phyloP scores from a whole-genome alignment of 2,888 invertebrate species.

The Vanessa cardui region DNA sequence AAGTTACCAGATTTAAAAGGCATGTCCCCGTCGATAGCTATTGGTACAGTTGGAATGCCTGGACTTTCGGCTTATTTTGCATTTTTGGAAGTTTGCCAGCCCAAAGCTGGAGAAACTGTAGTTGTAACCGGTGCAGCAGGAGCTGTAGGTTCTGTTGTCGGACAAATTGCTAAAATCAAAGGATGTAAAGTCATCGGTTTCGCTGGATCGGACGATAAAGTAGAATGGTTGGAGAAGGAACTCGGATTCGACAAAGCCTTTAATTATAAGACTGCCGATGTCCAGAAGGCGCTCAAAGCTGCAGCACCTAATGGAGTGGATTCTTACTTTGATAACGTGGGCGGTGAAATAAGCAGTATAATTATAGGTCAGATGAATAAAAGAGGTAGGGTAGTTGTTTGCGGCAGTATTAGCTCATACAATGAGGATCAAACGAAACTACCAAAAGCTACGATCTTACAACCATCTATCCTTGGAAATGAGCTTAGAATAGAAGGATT shows the following conservation, averaged over 20 bases:
- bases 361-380: conserved; percentile 84
- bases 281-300: conserved; percentile 81
- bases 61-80: conserved; percentile 89
- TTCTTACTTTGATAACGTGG: conserved; percentile 90
- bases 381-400: conserved; percentile 84
- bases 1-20: conserved; percentile 80
- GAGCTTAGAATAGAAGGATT: conserved; percentile 86
- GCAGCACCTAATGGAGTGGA: conserved; percentile 87
- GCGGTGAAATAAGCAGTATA: conserved; percentile 84
- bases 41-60: conserved; percentile 85
- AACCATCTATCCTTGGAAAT: conserved; percentile 73
- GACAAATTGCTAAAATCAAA: conserved; percentile 89
- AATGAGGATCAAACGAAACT: conserved; percentile 61
- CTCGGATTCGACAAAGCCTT: conserved; percentile 87
- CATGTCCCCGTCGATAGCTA: conserved; percentile 75
- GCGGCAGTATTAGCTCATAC: conserved; percentile 85
- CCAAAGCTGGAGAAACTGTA: conserved; percentile 86
- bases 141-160: conserved; percentile 88
- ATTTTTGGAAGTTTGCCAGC: conserved; percentile 85
- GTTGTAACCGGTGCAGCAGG: conserved; percentile 89
- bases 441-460: conserved; percentile 57
- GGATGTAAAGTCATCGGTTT: conserved; percentile 86
- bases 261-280: conserved; percentile 87
- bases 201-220: conserved; percentile 87
- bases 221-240: conserved; percentile 84